Evolutionary conservation across 2,888 invertebrate genomes (phyloP).

Genomic region (Alcis repandata): DNA sequence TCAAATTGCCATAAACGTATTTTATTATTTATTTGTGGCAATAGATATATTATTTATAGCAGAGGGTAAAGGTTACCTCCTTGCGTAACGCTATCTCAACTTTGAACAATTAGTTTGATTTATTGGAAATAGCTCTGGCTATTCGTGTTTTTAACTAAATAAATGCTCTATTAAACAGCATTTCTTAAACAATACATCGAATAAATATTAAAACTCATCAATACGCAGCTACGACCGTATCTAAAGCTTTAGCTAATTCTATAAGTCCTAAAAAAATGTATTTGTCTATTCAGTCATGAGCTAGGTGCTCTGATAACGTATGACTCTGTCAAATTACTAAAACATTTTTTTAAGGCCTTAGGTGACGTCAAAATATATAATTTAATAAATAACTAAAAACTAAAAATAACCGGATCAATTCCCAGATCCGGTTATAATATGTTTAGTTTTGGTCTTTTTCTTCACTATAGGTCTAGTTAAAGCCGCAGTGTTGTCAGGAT

Average conservation of each 20-base stretch:
- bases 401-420: neutral
- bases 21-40: neutral
- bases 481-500: conserved; percentile 83
- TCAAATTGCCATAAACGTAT: conserved; percentile 12
- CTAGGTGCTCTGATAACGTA: too few species aligned
- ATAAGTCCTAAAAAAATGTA: neutral
- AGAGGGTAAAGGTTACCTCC: neutral
- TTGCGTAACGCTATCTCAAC: neutral
- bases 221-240: neutral
- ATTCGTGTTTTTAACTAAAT: neutral
- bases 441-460: neutral
- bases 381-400: too few species aligned
- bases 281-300: neutral
- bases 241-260: neutral
- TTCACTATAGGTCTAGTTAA: conserved; percentile 80
- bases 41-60: neutral
- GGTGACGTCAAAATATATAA: too few species aligned
- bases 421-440: neutral
- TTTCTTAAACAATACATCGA: neutral
- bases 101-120: neutral
- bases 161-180: neutral
- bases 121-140: neutral
- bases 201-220: neutral
- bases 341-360: too few species aligned
- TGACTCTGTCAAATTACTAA: neutral